Conservation (phyloP, 2,113 vertebrate species). For the Centropus unirufus region DNA sequence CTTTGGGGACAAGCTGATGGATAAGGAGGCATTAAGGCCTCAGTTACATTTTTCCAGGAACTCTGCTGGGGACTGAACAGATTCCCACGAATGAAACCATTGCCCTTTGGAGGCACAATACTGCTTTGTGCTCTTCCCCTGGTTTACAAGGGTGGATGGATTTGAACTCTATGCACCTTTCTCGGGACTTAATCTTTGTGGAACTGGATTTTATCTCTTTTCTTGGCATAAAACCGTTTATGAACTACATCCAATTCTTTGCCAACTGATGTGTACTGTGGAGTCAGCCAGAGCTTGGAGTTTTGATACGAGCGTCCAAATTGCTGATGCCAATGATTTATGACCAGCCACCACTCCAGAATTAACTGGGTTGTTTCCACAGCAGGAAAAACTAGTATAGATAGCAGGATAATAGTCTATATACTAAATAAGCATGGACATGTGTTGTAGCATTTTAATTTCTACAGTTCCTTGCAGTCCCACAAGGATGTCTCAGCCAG, state of each 20-base stretch:
- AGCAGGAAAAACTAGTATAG: background rate
- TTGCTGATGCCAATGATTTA: background rate
- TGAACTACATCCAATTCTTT: background rate
- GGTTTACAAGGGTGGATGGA: background rate
- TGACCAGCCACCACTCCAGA: background rate
- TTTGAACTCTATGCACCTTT: background rate
- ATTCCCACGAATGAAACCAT: fast-evolving
- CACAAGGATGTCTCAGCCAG: background rate
- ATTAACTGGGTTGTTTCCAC: background rate
- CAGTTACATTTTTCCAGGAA: background rate
- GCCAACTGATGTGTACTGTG: background rate
- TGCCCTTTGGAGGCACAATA: background rate
- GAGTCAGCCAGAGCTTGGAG: background rate
- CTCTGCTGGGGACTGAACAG: background rate
- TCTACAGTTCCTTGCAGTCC: background rate
- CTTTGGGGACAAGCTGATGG: background rate
- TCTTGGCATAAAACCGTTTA: background rate
- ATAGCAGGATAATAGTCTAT: background rate
- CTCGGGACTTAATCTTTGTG: background rate
- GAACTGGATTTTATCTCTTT: background rate
- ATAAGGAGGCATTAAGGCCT: background rate
- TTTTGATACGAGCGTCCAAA: background rate
- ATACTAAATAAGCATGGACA: background rate
- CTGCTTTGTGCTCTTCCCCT: background rate
- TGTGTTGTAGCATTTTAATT: background rate